Base-by-base conservation (phyloP, 2,888 invertebrate species). In the Harmothoe impar region DNA sequence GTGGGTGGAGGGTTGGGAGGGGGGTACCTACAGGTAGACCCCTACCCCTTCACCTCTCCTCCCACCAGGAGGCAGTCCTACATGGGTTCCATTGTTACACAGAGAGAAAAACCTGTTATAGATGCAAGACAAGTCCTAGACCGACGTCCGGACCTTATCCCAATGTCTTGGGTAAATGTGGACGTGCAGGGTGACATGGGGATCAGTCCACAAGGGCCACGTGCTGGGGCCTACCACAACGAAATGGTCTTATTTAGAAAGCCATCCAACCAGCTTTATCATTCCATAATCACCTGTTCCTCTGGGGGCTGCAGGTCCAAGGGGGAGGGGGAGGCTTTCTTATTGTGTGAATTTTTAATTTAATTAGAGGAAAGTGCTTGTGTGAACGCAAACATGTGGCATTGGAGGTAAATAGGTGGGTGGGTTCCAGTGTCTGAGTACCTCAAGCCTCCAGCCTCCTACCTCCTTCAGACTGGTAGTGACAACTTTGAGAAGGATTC, bases 281-380 rank as follows among this genome's bases (percentile, higher is more conserved):
- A 35, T 43, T 68, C 89, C 89, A 68, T 89, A 62, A 89, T 89
- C 89, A 89, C 89, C 89, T 89, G 89, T 43, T 25, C n/a, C 0
- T 10, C 5, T 29, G 52, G 17, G 77, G 29, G 15, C 77, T 29
- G 31, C 31, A 77, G 77, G 77, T 77, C 25, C 77, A 1, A 5
- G 3, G 62, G 62, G 62, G 62, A 3, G 20, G n/a, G 62, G 20
- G 20, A n/a, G 20, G 23, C 62, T 86, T 86, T 86, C 86, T 86
- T 86, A 56, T 86, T 86, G 86, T 86, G 54, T 86, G 86, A n/a
- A 86, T 86, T 86, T 86, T 54, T 54, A 86, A 54, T 86, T 86
- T 86, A 86, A 86, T 86, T 86, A 86, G 86, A 54, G 86, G 33
- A 86, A 86, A 29, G 86, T 86, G 54, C 86, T 56, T 54, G 86